A percentile compares a stretch with the other conserved stretches of the same genome.
These are phyloP conservation scores for Falco peregrinus DNA, from an alignment of 2,797 vertebrate species.

Conservation along the genomic window DNA sequence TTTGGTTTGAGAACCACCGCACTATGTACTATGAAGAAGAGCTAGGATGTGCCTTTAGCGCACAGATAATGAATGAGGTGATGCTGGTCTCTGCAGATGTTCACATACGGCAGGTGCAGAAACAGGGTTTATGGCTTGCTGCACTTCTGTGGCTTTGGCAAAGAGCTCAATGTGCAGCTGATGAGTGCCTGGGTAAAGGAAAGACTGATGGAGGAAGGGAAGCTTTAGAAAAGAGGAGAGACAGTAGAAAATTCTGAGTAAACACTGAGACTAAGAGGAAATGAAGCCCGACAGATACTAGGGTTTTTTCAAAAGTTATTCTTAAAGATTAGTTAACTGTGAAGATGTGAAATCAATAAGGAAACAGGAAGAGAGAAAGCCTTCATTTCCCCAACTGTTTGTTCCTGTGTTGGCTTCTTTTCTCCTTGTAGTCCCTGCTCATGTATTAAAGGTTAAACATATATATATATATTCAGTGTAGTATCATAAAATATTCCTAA, in stretches of 20 bases:
- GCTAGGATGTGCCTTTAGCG: not conserved
- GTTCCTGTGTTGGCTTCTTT: not conserved
- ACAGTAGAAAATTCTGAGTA: not conserved
- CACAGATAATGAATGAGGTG: not conserved
- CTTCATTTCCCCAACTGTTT: not conserved
- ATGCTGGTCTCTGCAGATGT: not conserved
- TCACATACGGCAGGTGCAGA: rapidly evolving
- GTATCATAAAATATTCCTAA: not conserved
- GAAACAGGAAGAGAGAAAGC: not conserved
- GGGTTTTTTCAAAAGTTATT: not conserved
- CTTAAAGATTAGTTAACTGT: not conserved
- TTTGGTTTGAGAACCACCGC: not conserved
- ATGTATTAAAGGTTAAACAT: not conserved
- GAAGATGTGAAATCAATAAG: not conserved
- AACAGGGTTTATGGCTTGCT: not conserved
- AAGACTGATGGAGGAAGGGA: not conserved
- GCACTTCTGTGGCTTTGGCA: not conserved
- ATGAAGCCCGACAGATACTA: not conserved
- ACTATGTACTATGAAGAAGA: not conserved
- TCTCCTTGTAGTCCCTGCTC: not conserved
- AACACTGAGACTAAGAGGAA: not conserved
- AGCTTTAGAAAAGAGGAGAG: not conserved
- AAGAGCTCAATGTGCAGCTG: not conserved
- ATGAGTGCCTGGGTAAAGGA: not conserved
- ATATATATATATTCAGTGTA: not conserved